A percentile compares a stretch with the other conserved stretches of the same genome.
phyloP scores from a whole-genome alignment of 2,113 vertebrate genomes.

The Platichthys stellatus region DNA sequence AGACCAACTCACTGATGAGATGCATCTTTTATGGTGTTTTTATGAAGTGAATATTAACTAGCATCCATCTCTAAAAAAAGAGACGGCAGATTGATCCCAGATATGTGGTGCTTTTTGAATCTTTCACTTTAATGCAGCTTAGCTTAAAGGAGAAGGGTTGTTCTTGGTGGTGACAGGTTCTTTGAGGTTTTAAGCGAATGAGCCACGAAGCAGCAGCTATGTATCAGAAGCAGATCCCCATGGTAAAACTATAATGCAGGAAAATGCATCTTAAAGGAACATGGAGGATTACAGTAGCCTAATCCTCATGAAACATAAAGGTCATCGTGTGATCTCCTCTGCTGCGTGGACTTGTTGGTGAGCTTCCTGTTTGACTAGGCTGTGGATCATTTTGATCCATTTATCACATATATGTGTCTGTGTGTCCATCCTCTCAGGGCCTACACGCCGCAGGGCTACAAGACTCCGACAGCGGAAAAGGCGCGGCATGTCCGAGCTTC shows the following conservation, averaged over 20 bases:
- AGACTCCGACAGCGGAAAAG: slow-evolving; percentile 79
- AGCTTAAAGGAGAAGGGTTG: background rate
- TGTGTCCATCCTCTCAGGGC: slow-evolving; percentile 64
- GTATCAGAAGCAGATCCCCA: background rate
- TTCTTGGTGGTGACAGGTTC: background rate
- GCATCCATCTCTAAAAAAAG: slow-evolving; percentile 6
- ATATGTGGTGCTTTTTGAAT: background rate
- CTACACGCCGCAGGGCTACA: slow-evolving; percentile 86
- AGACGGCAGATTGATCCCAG: background rate
- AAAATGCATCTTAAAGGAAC: slow-evolving; percentile 13
- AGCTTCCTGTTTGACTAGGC: background rate
- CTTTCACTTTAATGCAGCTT: slow-evolving; percentile 13
- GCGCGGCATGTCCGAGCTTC: slow-evolving; percentile 76
- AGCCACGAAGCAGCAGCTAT: background rate
- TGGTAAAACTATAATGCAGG: slow-evolving; percentile 8
- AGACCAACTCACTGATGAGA: slow-evolving; percentile 14
- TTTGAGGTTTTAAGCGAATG: background rate
- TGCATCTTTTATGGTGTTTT: slow-evolving; percentile 26
- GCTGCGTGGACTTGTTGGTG: slow-evolving; percentile 18
- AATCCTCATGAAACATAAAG: slow-evolving; percentile 51
- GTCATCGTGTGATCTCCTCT: slow-evolving; percentile 41
- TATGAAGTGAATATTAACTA: slow-evolving; percentile 9
- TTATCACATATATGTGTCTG: background rate
- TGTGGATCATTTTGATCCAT: background rate
- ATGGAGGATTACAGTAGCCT: slow-evolving; percentile 41